These are phyloP conservation scores for Melieria crassipennis DNA, from an alignment of 2,888 invertebrate species.

Conservation along the genomic window DNA sequence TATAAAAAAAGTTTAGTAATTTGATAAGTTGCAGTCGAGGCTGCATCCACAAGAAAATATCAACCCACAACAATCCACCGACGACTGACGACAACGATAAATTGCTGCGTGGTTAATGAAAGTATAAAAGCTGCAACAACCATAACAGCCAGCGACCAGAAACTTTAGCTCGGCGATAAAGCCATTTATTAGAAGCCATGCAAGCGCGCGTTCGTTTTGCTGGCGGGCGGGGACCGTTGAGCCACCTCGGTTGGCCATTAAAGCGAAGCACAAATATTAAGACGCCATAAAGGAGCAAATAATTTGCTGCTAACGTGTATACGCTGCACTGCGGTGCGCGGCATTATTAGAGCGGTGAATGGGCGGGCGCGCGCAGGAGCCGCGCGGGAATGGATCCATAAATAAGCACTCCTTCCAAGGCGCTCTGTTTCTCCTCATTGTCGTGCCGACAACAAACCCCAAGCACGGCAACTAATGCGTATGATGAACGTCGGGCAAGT, in stretches of 20 bases:
- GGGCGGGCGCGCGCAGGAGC: neutral
- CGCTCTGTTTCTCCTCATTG: too few species aligned
- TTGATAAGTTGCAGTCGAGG: neutral
- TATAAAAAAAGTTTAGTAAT: slow-evolving; percentile 9
- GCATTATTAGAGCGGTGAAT: slow-evolving; percentile 19
- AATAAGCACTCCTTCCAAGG: slow-evolving; percentile 2
- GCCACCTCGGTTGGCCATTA: slow-evolving; percentile 15
- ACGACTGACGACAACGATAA: slow-evolving; percentile 26
- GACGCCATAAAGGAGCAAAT: slow-evolving; percentile 59
- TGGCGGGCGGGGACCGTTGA: neutral
- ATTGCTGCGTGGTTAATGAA: slow-evolving; percentile 29
- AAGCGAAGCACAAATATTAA: slow-evolving; percentile 41
- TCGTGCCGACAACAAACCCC: slow-evolving; percentile 5
- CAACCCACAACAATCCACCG: slow-evolving; percentile 24
- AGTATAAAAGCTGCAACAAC: slow-evolving; percentile 21
- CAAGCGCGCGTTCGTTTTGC: slow-evolving; percentile 2
- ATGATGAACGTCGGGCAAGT: slow-evolving; percentile 24
- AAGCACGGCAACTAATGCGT: slow-evolving; percentile 29
- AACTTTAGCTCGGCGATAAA: slow-evolving; percentile 40
- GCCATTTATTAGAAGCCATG: slow-evolving; percentile 47
- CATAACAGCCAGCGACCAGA: slow-evolving; percentile 17
- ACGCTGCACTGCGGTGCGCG: slow-evolving; percentile 4
- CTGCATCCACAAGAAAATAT: slow-evolving; percentile 19
- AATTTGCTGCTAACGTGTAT: slow-evolving; percentile 40
- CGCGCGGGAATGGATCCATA: neutral